These are phyloP conservation scores for Macrotrachela quadricornifera DNA, from an alignment of 1,140 invertebrate genomes.

Conservation along the genomic window DNA sequence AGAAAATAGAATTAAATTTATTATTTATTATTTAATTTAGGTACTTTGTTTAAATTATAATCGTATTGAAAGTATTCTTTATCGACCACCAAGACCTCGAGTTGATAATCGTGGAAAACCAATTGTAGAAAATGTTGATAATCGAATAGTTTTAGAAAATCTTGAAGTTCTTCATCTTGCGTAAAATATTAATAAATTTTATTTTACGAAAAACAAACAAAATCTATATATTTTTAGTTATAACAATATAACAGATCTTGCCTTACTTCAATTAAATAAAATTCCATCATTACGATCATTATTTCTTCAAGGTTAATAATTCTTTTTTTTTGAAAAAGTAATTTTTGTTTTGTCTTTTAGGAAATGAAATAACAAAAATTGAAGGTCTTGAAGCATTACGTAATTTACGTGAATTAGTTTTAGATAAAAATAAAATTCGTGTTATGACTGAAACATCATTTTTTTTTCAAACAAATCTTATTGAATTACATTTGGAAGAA, in stretches of 20 bases:
- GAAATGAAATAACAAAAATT: conserved; percentile 27
- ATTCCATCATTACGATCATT: conserved; percentile 24
- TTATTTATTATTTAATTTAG: conserved; percentile 9
- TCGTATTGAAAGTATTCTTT: conserved; percentile 25
- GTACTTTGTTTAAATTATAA: conserved; percentile 30
- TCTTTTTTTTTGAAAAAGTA: not conserved
- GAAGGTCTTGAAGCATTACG: conserved; percentile 25
- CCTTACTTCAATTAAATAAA: conserved; percentile 18
- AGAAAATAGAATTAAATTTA: not conserved
- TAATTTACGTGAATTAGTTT: conserved; percentile 25
- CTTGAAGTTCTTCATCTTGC: conserved; percentile 29
- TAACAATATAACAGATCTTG: conserved; percentile 26
- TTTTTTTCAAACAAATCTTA: conserved; percentile 20
- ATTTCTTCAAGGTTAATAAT: conserved; percentile 23
- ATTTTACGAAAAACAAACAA: too few species aligned
- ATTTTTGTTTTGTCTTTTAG: conserved; percentile 12
- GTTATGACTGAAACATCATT: conserved; percentile 21
- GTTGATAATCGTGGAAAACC: not conserved
- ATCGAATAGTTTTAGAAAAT: conserved; percentile 18
- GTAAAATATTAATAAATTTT: conserved; percentile 11
- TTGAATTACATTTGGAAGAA: conserved; percentile 29
- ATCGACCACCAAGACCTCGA: conserved; percentile 14
- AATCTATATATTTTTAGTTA: conserved; percentile 14
- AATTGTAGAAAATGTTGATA: not conserved
- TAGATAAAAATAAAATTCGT: conserved; percentile 30